Evolutionary conservation across 2,888 invertebrate species (phyloP).

Genomic region (Luperina testacea): DNA sequence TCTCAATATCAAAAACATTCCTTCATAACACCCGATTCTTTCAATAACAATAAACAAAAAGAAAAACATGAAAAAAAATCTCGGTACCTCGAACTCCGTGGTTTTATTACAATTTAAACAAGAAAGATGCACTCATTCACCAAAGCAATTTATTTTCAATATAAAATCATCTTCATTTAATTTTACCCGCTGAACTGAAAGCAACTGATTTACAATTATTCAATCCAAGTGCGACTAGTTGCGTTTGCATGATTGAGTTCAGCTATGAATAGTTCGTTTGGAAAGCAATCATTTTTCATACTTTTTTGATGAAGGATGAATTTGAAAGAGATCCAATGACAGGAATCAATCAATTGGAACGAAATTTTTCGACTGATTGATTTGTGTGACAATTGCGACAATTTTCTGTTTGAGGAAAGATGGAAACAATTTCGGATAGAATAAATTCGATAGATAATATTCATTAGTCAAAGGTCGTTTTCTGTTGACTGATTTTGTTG

Average conservation of each 20-base stretch:
- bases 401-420: conserved; percentile 34
- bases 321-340: conserved; percentile 28
- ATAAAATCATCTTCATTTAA: conserved; percentile 18
- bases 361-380: conserved; percentile 29
- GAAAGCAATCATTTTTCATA: conserved; percentile 54
- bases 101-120: background rate
- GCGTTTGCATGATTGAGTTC: conserved; percentile 30
- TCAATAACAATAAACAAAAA: background rate
- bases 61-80: background rate
- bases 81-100: background rate
- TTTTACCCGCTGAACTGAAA: conserved; percentile 24
- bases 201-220: conserved; percentile 53
- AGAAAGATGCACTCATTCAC: background rate
- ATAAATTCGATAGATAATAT: background rate
- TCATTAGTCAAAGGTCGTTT: background rate
- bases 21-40: background rate
- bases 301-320: conserved; percentile 50
- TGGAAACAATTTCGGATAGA: background rate
- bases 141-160: conserved; percentile 18
- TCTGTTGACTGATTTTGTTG: background rate
- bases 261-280: conserved; percentile 58
- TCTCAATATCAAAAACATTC: background rate
- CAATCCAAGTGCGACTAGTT: conserved; percentile 41
- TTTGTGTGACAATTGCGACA: conserved; percentile 21
- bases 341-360: conserved; percentile 15